Evolutionary conservation across 2,797 vertebrate species (phyloP).

Genomic region (Hippopotamyrus pictus): DNA sequence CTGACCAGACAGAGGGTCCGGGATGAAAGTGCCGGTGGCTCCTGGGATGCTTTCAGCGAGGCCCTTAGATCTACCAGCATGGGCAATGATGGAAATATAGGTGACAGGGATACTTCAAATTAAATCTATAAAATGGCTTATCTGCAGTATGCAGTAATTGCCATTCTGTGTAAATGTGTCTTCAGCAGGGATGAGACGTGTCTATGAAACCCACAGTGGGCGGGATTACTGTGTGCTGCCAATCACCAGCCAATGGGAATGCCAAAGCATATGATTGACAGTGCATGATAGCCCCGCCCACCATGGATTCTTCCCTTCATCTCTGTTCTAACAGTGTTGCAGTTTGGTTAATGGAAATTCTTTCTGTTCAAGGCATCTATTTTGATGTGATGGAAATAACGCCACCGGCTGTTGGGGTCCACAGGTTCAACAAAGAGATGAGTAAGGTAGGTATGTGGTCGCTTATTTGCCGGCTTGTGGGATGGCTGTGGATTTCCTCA

Average conservation of each 20-base stretch:
- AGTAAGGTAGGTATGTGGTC: slow-evolving; percentile 53
- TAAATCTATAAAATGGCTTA: not conserved
- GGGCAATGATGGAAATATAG: slow-evolving; percentile 80
- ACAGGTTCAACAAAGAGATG: slow-evolving; percentile 69
- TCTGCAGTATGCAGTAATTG: not conserved
- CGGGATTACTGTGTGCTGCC: not conserved
- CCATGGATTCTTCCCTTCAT: not conserved
- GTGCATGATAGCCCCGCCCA: not conserved
- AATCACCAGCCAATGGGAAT: not conserved
- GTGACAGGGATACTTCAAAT: slow-evolving; percentile 47
- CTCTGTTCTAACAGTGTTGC: not conserved
- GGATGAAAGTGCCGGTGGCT: slow-evolving; percentile 66
- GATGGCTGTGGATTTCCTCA: not conserved
- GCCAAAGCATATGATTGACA: not conserved
- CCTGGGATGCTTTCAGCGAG: slow-evolving; percentile 80
- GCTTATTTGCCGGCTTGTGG: not conserved
- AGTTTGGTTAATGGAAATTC: not conserved
- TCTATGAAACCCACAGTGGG: not conserved
- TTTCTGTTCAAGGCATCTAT: slow-evolving; percentile 73
- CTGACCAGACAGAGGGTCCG: slow-evolving; percentile 83
- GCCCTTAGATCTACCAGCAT: slow-evolving; percentile 64
- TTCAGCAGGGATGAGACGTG: not conserved
- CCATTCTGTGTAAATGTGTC: not conserved
- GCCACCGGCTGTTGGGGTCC: slow-evolving; percentile 69
- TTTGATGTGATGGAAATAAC: slow-evolving; percentile 91